Evolutionary conservation across 2,797 vertebrate genomes (phyloP).

Genomic region (Telmatherina bonti): DNA sequence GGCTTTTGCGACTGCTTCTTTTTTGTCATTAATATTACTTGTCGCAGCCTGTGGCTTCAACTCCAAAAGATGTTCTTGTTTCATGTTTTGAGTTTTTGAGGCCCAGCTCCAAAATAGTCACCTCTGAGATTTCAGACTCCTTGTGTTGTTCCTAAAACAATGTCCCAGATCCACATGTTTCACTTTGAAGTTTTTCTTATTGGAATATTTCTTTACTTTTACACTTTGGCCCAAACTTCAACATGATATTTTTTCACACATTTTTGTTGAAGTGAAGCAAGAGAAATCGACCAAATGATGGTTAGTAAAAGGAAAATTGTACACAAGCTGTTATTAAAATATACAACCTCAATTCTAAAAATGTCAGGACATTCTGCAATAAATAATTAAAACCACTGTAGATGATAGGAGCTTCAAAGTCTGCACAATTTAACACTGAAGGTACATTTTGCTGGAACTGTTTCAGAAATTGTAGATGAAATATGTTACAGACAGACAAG

Average conservation of each 20-base stretch:
- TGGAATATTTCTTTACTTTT: not conserved
- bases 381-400: no score
- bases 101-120: slow-evolving; percentile 7
- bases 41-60: not conserved
- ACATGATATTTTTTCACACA: not conserved
- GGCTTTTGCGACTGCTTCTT: slow-evolving; percentile 9
- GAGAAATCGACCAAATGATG: not conserved
- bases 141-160: slow-evolving; percentile 9
- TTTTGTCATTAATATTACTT: not conserved
- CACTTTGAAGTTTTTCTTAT: not conserved
- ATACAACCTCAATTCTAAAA: no score
- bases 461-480: not conserved
- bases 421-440: no score
- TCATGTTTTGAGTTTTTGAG: slow-evolving; percentile 22
- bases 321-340: no score
- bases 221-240: not conserved
- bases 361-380: no score
- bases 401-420: no score
- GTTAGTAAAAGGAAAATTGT: no score
- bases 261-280: not conserved
- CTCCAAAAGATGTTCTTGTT: slow-evolving; percentile 13
- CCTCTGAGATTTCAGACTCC: slow-evolving; percentile 19
- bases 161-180: slow-evolving; percentile 10
- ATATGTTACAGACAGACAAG: not conserved
- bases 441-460: not conserved